Evolutionary conservation across 2,797 vertebrate genomes (phyloP).

Genomic region (Acridotheres tristis): DNA sequence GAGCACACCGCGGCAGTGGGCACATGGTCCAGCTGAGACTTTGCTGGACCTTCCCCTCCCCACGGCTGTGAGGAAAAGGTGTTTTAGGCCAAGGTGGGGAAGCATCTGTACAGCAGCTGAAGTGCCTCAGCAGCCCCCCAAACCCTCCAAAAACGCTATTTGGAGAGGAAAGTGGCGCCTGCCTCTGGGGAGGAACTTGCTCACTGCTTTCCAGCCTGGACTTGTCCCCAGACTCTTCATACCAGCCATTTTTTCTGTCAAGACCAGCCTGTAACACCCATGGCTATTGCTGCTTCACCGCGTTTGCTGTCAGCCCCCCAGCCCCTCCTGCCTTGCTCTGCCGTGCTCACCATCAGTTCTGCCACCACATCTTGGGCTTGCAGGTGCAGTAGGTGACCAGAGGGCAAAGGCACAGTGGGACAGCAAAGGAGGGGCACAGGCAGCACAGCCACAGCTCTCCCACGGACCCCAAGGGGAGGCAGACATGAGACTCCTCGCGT

Average conservation of each 20-base stretch:
- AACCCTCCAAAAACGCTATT: neutral
- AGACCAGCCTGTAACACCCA: neutral
- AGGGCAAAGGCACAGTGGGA: neutral
- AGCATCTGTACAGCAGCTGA: neutral
- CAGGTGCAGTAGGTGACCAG: accelerated
- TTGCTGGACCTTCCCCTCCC: neutral
- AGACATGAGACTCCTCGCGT: neutral
- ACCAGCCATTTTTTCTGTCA: constrained; percentile 44
- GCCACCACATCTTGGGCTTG: accelerated
- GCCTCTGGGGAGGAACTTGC: neutral
- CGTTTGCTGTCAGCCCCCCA: accelerated
- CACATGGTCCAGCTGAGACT: neutral
- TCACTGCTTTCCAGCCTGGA: constrained; percentile 32
- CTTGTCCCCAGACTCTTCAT: constrained; percentile 57
- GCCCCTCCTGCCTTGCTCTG: neutral
- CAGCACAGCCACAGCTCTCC: neutral
- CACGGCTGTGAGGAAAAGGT: neutral
- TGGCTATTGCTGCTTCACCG: neutral
- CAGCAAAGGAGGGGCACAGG: neutral
- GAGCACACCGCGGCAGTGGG: accelerated
- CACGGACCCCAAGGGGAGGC: neutral
- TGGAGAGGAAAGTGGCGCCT: neutral
- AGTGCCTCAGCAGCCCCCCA: neutral
- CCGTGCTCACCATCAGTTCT: neutral
- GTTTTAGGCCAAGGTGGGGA: neutral